These are phyloP conservation scores for Cossypha dichroa DNA, from an alignment of 2,797 vertebrate species.

Conservation along the genomic window DNA sequence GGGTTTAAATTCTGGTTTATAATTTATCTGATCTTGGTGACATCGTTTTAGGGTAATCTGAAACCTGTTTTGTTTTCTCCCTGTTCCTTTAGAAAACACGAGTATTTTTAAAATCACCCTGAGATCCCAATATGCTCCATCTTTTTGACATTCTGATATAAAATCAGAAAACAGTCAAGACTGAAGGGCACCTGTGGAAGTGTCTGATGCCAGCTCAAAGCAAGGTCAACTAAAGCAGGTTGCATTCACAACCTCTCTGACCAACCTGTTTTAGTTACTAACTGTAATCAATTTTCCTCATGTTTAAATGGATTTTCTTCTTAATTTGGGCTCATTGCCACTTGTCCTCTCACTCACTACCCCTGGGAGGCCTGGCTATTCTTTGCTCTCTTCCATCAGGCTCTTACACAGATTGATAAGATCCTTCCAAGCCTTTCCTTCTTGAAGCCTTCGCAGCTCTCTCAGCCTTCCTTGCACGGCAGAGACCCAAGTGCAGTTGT, in stretches of 20 bases:
- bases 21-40: not conserved
- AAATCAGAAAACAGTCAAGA: not conserved
- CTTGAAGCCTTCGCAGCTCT: not conserved
- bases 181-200: not conserved
- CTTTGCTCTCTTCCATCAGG: not conserved
- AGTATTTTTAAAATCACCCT: not conserved
- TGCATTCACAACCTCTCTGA: not conserved
- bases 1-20: not conserved
- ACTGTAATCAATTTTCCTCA: not conserved
- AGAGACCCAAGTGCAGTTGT: not conserved
- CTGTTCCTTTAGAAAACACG: accelerated
- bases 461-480: not conserved
- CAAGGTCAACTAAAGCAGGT: not conserved
- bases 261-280: not conserved
- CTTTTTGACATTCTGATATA: not conserved
- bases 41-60: not conserved
- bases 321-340: not conserved
- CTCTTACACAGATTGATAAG: not conserved
- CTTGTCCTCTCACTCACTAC: not conserved
- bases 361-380: not conserved
- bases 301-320: not conserved
- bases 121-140: not conserved
- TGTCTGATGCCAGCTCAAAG: not conserved
- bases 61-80: not conserved
- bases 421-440: not conserved